phyloP scores from a whole-genome alignment of 1,140 invertebrate species.

The Lamellibrachia luymesi region DNA sequence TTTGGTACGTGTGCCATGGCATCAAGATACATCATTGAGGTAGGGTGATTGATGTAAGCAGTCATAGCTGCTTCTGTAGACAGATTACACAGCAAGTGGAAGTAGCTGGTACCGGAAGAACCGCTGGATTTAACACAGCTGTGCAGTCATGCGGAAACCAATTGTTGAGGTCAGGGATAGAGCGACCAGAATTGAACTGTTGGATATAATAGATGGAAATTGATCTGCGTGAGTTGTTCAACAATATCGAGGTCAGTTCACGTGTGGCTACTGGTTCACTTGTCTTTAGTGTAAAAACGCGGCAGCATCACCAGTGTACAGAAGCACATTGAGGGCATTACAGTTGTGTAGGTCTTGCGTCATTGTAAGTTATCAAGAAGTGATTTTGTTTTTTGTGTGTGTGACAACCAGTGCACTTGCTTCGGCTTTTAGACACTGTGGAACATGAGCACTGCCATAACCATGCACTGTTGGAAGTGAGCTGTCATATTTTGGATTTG shows the following conservation, averaged over 20 bases:
- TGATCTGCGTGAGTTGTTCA: not conserved
- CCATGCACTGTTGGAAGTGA: not conserved
- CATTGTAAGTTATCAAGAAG: not conserved
- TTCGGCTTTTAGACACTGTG: not conserved
- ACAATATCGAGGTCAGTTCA: not conserved
- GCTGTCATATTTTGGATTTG: not conserved
- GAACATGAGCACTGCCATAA: not conserved
- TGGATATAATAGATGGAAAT: not conserved
- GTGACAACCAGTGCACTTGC: not conserved
- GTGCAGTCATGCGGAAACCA: not conserved
- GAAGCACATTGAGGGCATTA: not conserved
- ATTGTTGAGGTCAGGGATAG: not conserved
- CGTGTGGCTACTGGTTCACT: not conserved
- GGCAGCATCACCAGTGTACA: not conserved
- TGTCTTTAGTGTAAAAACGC: not conserved
- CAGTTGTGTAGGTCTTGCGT: not conserved
- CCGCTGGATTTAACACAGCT: not conserved
- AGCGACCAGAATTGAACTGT: not conserved
- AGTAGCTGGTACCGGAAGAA: not conserved
- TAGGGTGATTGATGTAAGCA: not conserved
- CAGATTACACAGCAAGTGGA: not conserved
- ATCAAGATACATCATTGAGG: not conserved
- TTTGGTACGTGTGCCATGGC: not conserved
- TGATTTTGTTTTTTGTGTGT: not conserved
- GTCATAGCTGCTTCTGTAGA: not conserved